Conservation (phyloP, 2,797 vertebrate species). For the Eremophila alpestris region DNA sequence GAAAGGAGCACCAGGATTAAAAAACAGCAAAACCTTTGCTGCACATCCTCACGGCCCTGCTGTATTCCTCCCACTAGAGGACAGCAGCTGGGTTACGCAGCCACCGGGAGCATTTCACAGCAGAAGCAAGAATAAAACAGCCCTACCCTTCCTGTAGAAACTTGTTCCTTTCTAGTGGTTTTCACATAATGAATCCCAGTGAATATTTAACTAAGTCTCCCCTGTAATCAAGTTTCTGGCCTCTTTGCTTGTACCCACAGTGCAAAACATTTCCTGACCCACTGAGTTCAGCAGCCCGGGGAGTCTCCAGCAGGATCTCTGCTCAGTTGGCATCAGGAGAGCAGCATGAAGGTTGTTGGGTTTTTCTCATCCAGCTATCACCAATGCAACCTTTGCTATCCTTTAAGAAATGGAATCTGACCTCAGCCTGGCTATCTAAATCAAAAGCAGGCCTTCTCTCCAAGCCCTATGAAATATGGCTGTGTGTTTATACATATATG, state of each 20-base stretch:
- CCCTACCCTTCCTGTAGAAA: conserved; percentile 56
- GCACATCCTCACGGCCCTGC: not conserved
- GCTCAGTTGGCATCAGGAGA: not conserved
- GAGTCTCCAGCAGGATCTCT: not conserved
- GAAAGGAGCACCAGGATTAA: not conserved
- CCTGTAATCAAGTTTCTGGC: conserved; percentile 54
- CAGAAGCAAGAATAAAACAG: conserved; percentile 29
- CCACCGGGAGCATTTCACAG: not conserved
- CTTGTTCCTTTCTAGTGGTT: conserved; percentile 59
- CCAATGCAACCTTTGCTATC: not conserved
- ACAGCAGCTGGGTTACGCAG: not conserved
- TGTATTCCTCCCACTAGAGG: conserved; percentile 66
- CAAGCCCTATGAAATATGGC: not conserved
- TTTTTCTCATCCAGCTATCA: not conserved
- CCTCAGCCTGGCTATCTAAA: not conserved
- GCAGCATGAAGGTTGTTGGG: not conserved
- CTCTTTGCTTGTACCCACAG: conserved; percentile 1
- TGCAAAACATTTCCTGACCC: conserved; percentile 27
- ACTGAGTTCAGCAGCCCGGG: not conserved
- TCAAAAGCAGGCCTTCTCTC: not conserved
- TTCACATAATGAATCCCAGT: conserved; percentile 62
- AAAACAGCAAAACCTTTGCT: not conserved
- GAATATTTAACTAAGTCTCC: conserved; percentile 59
- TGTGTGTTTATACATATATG: not conserved
- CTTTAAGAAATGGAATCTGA: not conserved